phyloP scores from a whole-genome alignment of 2,113 vertebrate genomes.

The Cavia porcellus region DNA sequence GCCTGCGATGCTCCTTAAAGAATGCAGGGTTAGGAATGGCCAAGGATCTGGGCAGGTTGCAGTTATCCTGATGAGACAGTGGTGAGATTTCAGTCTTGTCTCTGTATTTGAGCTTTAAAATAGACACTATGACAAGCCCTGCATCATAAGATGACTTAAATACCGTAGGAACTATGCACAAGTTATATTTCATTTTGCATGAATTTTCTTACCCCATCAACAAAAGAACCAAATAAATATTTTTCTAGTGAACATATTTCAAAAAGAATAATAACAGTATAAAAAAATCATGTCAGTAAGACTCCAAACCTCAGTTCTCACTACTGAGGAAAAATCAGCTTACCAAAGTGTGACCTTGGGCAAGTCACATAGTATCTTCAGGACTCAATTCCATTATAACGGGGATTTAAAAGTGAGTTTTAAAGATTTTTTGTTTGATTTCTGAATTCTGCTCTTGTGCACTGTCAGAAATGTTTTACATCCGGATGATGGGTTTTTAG shows the following conservation, averaged over 20 bases:
- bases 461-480: slow-evolving; percentile 32
- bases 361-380: slow-evolving; percentile 8
- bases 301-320: neutral
- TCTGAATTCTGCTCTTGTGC: neutral
- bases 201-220: neutral
- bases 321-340: neutral
- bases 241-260: neutral
- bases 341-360: neutral
- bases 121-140: neutral
- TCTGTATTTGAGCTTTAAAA: slow-evolving; percentile 61
- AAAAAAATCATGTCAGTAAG: neutral
- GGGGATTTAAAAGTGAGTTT: neutral
- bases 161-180: neutral
- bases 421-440: neutral
- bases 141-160: neutral
- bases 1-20: slow-evolving; percentile 21
- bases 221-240: neutral
- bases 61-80: slow-evolving; percentile 50
- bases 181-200: neutral
- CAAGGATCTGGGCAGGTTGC: slow-evolving; percentile 18
- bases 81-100: slow-evolving; percentile 25
- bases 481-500: slow-evolving; percentile 21
- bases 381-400: neutral
- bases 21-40: slow-evolving; percentile 9
- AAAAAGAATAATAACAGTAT: neutral